Evolutionary conservation across 2,888 invertebrate species (phyloP).

Genomic region (Pyrocoelia pectoralis): DNA sequence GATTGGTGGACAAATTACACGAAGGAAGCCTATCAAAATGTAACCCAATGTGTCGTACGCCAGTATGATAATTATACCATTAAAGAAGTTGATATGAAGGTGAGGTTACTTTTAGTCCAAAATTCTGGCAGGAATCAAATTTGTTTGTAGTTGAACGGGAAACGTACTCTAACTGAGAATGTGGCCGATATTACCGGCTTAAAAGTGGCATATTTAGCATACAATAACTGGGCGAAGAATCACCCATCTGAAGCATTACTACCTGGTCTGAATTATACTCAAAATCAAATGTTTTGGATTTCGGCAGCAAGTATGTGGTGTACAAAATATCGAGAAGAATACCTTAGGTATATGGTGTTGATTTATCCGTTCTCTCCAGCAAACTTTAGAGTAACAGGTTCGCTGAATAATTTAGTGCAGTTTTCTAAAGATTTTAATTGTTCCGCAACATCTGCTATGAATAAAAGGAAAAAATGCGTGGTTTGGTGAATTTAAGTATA

Average conservation of each 20-base stretch:
- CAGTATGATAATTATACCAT: slow-evolving; percentile 90
- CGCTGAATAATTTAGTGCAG: slow-evolving; percentile 63
- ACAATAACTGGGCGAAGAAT: slow-evolving; percentile 58
- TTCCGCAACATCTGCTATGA: slow-evolving; percentile 62
- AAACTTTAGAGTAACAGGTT: slow-evolving; percentile 63
- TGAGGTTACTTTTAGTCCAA: slow-evolving; percentile 52
- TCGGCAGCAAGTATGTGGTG: slow-evolving; percentile 80
- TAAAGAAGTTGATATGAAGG: slow-evolving; percentile 74
- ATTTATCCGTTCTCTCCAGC: slow-evolving; percentile 51
- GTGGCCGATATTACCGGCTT: slow-evolving; percentile 94
- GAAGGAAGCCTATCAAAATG: slow-evolving; percentile 47
- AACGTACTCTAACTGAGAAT: slow-evolving; percentile 83
- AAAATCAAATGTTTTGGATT: slow-evolving; percentile 62
- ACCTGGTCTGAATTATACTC: slow-evolving; percentile 41
- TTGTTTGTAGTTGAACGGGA: slow-evolving; percentile 56
- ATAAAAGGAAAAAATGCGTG: slow-evolving; percentile 63
- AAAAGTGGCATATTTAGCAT: slow-evolving; percentile 77
- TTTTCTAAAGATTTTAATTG: slow-evolving; percentile 66
- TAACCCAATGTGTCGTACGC: slow-evolving; percentile 86
- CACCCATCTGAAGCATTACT: slow-evolving; percentile 24
- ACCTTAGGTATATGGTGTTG: slow-evolving; percentile 15
- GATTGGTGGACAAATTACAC: slow-evolving; percentile 72
- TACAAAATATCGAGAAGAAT: slow-evolving; percentile 31
- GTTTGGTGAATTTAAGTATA: slow-evolving; percentile 23
- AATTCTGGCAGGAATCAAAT: not conserved